These are phyloP conservation scores for Rhyacophila brunnea DNA, from an alignment of 1,140 invertebrate species.

Conservation along the genomic window DNA sequence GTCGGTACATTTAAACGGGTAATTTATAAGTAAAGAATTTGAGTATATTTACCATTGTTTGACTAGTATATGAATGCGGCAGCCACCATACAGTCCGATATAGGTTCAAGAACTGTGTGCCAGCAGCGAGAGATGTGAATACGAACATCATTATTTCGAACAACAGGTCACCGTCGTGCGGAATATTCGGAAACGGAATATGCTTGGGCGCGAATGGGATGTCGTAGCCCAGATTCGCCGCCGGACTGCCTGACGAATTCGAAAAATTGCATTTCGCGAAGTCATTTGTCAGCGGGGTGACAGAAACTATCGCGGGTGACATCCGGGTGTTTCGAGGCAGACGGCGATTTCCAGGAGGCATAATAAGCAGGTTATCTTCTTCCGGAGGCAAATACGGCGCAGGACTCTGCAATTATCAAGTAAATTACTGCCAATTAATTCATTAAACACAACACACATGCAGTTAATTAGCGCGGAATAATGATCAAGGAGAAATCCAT, in stretches of 20 bases:
- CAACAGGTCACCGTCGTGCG: constrained; percentile 75
- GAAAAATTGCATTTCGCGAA: constrained; percentile 23
- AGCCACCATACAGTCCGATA: constrained; percentile 98
- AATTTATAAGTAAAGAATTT: too few relatives aligned
- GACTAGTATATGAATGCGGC: constrained; percentile 84
- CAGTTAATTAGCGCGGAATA: neutral
- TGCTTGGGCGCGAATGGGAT: constrained; percentile 64
- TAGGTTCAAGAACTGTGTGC: constrained; percentile 89
- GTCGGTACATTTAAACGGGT: too few relatives aligned
- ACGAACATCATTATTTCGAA: constrained; percentile 87
- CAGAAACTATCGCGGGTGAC: constrained; percentile 7
- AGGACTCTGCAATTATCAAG: constrained; percentile 19
- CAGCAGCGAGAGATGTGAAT: constrained; percentile 71
- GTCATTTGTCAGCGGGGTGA: constrained; percentile 6
- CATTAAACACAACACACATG: neutral
- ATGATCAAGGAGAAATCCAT: neutral
- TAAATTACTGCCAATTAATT: neutral
- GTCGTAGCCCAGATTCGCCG: constrained; percentile 12
- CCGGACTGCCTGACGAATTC: neutral
- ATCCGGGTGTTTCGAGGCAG: constrained; percentile 6
- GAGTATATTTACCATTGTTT: constrained; percentile 74
- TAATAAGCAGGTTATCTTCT: constrained; percentile 17
- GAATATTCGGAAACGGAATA: constrained; percentile 81
- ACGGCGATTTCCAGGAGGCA: constrained; percentile 23
- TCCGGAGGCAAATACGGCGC: constrained; percentile 5